These are phyloP conservation scores for Watsonalla cultraria DNA, from an alignment of 2,888 invertebrate species.

Conservation along the genomic window DNA sequence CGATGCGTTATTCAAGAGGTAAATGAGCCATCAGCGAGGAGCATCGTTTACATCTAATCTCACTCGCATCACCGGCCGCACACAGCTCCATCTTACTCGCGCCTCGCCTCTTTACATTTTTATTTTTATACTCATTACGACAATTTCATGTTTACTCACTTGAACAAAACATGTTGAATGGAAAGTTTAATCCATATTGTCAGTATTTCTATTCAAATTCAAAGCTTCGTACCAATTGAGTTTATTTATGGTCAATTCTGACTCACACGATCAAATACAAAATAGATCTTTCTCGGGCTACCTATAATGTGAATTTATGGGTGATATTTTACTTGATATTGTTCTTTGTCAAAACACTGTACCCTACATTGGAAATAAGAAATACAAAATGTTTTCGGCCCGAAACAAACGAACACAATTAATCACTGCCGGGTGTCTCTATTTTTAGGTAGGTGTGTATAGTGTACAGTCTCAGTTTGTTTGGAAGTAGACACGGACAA, in stretches of 20 bases:
- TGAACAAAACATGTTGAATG: not conserved
- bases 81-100: conserved; percentile 43
- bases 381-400: not conserved
- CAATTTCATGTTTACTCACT: not conserved
- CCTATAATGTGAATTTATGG: not conserved
- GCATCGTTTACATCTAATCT: conserved; percentile 75
- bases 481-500: conserved; percentile 36
- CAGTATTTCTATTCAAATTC: no score
- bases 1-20: conserved; percentile 69
- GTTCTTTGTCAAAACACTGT: not conserved
- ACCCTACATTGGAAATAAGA: conserved; percentile 9
- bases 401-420: conserved; percentile 35
- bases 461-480: conserved; percentile 21
- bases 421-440: conserved; percentile 43
- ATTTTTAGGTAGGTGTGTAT: conserved; percentile 37
- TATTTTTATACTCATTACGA: not conserved
- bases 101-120: conserved; percentile 15
- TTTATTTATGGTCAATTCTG: no score
- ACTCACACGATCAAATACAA: no score
- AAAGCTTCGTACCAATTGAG: no score
- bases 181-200: no score
- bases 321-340: not conserved
- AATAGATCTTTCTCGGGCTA: no score
- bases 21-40: conserved; percentile 70
- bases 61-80: conserved; percentile 46